A percentile compares a stretch with the other conserved stretches of the same genome.
phyloP scores from a whole-genome alignment of 1,140 invertebrate genomes.

The Macrobrachium rosenbergii region DNA sequence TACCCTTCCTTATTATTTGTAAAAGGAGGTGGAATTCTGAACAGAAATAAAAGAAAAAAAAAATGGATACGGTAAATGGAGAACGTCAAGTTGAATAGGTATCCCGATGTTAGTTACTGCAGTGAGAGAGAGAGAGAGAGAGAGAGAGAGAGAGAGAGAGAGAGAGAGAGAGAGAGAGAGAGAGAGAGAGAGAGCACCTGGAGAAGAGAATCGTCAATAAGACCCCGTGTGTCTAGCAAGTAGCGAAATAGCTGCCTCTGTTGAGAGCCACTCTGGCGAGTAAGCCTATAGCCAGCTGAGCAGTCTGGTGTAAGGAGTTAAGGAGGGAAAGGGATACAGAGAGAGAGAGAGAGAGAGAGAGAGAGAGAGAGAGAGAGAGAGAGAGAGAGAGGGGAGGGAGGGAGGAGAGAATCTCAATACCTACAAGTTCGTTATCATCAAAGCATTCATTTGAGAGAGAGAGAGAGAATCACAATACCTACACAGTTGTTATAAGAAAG shows the following conservation, averaged over 20 bases:
- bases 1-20: no score
- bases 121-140: constrained; percentile 6
- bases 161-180: no score
- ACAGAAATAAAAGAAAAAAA: not conserved
- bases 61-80: not conserved
- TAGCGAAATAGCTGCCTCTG: constrained; percentile 14
- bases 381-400: not conserved
- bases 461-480: no score
- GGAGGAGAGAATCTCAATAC: no score
- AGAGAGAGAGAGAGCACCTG: not conserved
- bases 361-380: not conserved
- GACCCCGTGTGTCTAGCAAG: not conserved
- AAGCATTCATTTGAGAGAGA: not conserved
- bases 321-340: not conserved
- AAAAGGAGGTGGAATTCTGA: no score
- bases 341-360: not conserved
- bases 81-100: not conserved
- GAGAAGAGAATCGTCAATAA: not conserved
- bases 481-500: no score
- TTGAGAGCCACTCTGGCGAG: not conserved
- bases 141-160: constrained; percentile 31
- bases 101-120: no score
- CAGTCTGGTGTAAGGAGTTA: not conserved
- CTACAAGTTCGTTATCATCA: no score
- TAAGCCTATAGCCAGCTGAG: constrained; percentile 6